Percentiles rank a stretch among this genome's conserved stretches.
phyloP scores from a whole-genome alignment of 2,888 invertebrate species.

The Athrips mouffetella region DNA sequence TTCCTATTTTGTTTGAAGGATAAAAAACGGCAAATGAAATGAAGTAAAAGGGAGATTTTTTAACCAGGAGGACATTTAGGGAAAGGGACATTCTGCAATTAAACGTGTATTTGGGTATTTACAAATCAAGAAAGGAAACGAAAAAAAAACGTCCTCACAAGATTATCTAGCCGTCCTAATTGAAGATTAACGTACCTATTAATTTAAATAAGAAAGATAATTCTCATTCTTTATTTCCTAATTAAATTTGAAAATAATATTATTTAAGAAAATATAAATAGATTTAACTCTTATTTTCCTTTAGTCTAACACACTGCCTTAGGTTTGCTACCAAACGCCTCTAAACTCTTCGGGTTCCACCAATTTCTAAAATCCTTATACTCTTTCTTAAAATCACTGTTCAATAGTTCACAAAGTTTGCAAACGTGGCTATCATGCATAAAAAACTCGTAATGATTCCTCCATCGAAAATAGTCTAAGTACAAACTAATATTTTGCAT shows the following conservation, averaged over 20 bases:
- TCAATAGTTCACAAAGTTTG: constrained; percentile 6
- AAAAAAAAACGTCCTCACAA: too few relatives aligned
- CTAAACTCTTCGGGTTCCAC: constrained; percentile 16
- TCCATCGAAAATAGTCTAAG: constrained; percentile 24
- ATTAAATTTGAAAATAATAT: background rate
- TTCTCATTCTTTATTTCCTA: background rate
- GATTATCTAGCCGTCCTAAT: too few relatives aligned
- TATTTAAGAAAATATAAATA: background rate
- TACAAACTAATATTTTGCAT: constrained; percentile 17
- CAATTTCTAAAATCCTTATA: constrained; percentile 13
- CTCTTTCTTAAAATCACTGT: background rate
- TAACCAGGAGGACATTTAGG: too few relatives aligned
- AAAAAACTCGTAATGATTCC: constrained; percentile 18
- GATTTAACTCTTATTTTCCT: background rate
- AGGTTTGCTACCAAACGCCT: background rate
- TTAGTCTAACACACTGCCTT: background rate
- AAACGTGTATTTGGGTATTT: too few relatives aligned
- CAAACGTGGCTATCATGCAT: background rate
- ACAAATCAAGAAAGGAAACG: too few relatives aligned
- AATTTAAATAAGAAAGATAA: background rate
- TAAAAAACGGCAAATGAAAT: too few relatives aligned
- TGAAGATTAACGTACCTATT: background rate
- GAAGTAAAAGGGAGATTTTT: too few relatives aligned
- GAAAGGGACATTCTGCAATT: too few relatives aligned
- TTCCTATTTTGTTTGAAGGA: too few relatives aligned